Conservation (phyloP, 2,113 vertebrate genomes). For the Podiceps cristatus region DNA sequence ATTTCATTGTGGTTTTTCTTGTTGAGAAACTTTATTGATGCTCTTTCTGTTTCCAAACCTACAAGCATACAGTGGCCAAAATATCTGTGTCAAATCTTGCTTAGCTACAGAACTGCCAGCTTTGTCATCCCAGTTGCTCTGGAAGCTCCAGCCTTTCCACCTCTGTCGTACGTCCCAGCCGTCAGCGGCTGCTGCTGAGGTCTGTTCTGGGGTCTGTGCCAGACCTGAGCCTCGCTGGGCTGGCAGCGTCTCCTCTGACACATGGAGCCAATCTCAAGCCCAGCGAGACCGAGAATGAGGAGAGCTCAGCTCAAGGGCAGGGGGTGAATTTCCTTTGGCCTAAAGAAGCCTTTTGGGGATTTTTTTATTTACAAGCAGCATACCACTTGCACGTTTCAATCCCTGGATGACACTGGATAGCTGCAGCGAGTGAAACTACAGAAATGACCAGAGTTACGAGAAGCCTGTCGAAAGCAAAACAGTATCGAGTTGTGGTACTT, state of each 20-base stretch:
- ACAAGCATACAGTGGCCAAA: neutral
- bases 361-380: neutral
- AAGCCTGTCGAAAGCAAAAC: neutral
- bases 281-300: neutral
- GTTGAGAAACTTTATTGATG: neutral
- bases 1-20: constrained; percentile 37
- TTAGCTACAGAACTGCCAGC: neutral
- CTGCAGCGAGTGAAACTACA: neutral
- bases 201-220: neutral
- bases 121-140: neutral
- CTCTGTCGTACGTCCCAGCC: neutral
- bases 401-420: neutral
- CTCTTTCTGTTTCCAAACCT: neutral
- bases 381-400: neutral
- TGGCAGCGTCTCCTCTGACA: constrained; percentile 13
- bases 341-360: neutral
- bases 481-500: neutral
- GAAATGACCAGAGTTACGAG: neutral
- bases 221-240: neutral
- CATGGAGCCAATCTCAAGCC: neutral
- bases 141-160: constrained; percentile 1
- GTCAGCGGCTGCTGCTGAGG: neutral
- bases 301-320: neutral
- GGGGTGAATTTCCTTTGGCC: neutral
- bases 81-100: constrained; percentile 17